Evolutionary conservation across 2,888 invertebrate species (phyloP).

Genomic region (Cephus runcator): DNA sequence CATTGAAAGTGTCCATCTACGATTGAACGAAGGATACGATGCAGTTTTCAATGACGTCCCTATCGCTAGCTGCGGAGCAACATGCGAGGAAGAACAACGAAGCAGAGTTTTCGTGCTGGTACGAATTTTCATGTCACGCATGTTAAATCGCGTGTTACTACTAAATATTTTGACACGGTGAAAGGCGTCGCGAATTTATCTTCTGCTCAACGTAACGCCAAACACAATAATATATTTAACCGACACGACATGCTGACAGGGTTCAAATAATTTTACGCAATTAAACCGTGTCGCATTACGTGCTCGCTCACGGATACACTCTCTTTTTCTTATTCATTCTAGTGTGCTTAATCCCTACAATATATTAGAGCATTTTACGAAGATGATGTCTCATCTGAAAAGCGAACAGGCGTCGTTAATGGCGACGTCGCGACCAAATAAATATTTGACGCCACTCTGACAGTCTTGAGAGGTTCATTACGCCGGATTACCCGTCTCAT

Average conservation of each 20-base stretch:
- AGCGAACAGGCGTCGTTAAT: not conserved
- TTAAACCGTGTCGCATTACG: not conserved
- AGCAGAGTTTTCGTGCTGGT: not conserved
- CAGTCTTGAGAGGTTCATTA: conserved; percentile 59
- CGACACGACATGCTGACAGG: not conserved
- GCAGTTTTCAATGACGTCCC: not conserved
- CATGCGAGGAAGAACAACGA: not conserved
- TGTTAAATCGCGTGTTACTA: not conserved
- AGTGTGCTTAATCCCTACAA: not conserved
- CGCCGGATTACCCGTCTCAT: conserved; percentile 57
- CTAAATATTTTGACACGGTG: not conserved
- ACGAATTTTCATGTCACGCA: not conserved
- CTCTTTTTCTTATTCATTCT: not conserved
- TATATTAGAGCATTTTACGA: not conserved
- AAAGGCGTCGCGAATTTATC: not conserved
- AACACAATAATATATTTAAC: not conserved
- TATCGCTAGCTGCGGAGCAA: not conserved
- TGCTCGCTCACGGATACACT: not conserved
- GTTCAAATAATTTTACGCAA: not conserved
- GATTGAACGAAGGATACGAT: not conserved
- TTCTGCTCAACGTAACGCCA: not conserved
- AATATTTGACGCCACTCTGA: conserved; percentile 54
- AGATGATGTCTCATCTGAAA: not conserved
- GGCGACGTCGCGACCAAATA: conserved; percentile 42
- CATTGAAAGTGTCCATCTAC: not conserved